These are phyloP conservation scores for Eunapius fragilis DNA, from an alignment of 37 sponge, comb jelly and placozoan genomes.

Conservation along the genomic window DNA sequence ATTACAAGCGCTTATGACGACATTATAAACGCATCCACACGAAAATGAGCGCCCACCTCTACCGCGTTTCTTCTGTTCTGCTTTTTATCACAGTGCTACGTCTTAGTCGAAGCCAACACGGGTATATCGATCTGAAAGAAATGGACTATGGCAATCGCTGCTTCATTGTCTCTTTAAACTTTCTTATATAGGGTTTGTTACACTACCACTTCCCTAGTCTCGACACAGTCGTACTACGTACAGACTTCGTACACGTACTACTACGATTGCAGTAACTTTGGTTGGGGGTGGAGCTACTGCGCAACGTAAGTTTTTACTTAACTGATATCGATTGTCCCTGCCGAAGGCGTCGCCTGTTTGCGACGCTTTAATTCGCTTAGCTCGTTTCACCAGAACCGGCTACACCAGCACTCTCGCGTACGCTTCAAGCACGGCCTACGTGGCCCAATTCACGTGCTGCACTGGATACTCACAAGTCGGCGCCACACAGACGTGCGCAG, in stretches of 20 bases:
- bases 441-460: background rate
- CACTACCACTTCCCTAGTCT: background rate
- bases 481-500: background rate
- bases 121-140: background rate
- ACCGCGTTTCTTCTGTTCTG: too few relatives aligned
- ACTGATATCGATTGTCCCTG: too few relatives aligned
- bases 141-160: background rate
- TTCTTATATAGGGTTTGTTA: background rate
- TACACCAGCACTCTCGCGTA: background rate
- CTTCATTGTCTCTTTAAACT: background rate
- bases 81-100: too few relatives aligned
- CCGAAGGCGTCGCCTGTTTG: too few relatives aligned
- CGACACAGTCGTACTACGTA: background rate
- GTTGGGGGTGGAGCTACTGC: background rate
- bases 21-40: too few relatives aligned
- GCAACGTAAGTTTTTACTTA: background rate
- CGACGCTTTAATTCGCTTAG: too few relatives aligned
- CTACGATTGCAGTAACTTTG: background rate
- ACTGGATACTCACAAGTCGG: background rate
- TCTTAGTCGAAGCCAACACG: background rate
- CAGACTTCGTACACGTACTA: background rate
- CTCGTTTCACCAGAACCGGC: background rate
- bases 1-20: too few relatives aligned
- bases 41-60: too few relatives aligned
- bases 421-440: background rate